Evolutionary conservation across 2,797 vertebrate genomes (phyloP), one percentile per base, ranked within the genome.

Genomic region (Lophura swinhoii): DNA sequence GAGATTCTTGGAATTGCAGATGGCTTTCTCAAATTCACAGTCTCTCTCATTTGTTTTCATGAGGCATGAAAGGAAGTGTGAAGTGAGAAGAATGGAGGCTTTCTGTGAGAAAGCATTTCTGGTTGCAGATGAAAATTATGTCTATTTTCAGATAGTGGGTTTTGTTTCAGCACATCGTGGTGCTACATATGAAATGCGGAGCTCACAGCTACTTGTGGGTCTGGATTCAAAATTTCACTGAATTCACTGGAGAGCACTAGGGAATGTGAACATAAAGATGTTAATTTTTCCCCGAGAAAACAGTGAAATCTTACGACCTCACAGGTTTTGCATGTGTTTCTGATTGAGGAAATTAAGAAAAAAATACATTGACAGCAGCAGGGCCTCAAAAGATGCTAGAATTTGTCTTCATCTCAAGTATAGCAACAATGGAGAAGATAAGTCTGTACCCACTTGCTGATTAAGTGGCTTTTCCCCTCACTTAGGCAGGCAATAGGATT

Each of bases 91-190:
- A 12, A 21, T 17, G 11, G 10, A 20, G 10, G 14, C 48, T 46
- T 48, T 9, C 21, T 35, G 10, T 21, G 14, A 60, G 20, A 49
- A 37, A 62, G n/a, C 10, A 24, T 24, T 84, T 49, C 33, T 91
- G 35, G 12, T 37, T 29, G 23, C 13, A 24, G 43, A 39, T n/a
- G 3, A 55, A 55, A 55, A 67, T 18, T 3, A 44, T 46, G 6
- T 17, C 33, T 69, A 5, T 53, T 79, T 58, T 66, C 22, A 73
- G 56, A 13, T 12, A 0, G 0, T 33, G 24, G 2, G 26, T 26
- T 67, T 66, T n/a, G 39, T 31, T 71, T 37, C 21, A 59, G 68
- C 68, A 35, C 13, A 1, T n/a, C 35, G 53, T 39, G 6, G 26
- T 12, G 51, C 18, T 59, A 17, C 6, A 4, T 48, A 14, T 21